Conservation (phyloP, 2,113 vertebrate genomes). For the Mirza zaza region DNA sequence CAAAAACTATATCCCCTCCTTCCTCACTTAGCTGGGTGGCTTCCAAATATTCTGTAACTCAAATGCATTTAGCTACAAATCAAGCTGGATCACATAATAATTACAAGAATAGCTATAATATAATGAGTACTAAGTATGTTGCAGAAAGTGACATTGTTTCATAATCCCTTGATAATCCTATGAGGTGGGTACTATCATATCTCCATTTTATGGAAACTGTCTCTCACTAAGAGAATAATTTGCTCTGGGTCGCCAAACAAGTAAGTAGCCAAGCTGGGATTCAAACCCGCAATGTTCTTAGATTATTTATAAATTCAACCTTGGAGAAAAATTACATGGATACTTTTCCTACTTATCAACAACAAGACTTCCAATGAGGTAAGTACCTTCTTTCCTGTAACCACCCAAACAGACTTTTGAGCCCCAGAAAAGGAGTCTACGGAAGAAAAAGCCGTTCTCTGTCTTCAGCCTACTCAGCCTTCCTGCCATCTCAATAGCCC, state of each 20-base stretch:
- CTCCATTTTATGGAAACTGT: not conserved
- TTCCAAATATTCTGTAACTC: not conserved
- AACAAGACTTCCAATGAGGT: not conserved
- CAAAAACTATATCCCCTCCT: not conserved
- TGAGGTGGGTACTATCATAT: not conserved
- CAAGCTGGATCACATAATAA: not conserved
- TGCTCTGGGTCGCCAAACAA: not conserved
- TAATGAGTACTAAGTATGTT: not conserved
- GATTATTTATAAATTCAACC: conserved; percentile 36
- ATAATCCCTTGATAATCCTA: not conserved
- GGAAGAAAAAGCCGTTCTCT: not conserved
- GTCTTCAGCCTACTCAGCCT: not conserved
- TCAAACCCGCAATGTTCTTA: not conserved
- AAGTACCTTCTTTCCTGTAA: not conserved
- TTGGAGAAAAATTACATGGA: not conserved
- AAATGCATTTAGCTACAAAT: not conserved
- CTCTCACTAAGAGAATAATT: not conserved
- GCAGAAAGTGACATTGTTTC: not conserved
- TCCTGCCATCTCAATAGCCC: not conserved
- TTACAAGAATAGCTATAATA: not conserved
- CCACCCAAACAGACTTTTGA: not conserved
- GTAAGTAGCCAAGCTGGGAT: not conserved
- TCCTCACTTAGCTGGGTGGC: not conserved
- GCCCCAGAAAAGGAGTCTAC: not conserved
- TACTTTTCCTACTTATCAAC: not conserved